These are phyloP conservation scores for Netelia virgata DNA, from an alignment of 2,888 invertebrate species.

Conservation along the genomic window DNA sequence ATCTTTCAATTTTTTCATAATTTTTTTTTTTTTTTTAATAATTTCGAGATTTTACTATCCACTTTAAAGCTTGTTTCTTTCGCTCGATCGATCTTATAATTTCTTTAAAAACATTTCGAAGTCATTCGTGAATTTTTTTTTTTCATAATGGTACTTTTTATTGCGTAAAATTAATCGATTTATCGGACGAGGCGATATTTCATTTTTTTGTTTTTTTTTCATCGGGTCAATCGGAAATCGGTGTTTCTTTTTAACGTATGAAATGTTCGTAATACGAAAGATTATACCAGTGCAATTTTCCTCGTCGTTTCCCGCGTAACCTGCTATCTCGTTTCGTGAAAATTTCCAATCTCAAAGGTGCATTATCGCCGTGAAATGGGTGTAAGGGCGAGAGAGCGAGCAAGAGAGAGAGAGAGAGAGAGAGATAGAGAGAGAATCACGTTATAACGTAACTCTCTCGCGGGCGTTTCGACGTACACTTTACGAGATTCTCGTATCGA, in stretches of 20 bases:
- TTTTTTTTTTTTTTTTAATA: neutral
- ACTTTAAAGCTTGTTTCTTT: neutral
- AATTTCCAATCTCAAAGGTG: constrained; percentile 41
- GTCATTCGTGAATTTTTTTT: too few relatives aligned
- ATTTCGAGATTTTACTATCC: neutral
- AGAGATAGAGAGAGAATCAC: constrained; percentile 8
- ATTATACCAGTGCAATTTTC: constrained; percentile 16
- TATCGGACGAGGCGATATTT: too few relatives aligned
- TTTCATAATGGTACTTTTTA: too few relatives aligned
- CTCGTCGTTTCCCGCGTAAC: constrained; percentile 14
- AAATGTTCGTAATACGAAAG: constrained; percentile 8
- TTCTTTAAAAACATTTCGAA: neutral
- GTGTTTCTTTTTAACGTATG: neutral
- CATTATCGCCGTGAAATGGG: constrained; percentile 21
- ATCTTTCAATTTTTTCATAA: neutral
- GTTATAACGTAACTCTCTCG: neutral
- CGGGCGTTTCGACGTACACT: constrained; percentile 23
- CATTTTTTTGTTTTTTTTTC: neutral
- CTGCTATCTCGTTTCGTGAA: neutral
- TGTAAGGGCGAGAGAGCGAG: neutral
- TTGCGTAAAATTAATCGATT: too few relatives aligned
- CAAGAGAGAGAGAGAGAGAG: too few relatives aligned
- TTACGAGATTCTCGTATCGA: constrained; percentile 42
- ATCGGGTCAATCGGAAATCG: neutral
- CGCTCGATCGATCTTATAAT: neutral